Conservation (phyloP, 2,888 invertebrate genomes). For the Melanostoma mellinum region DNA sequence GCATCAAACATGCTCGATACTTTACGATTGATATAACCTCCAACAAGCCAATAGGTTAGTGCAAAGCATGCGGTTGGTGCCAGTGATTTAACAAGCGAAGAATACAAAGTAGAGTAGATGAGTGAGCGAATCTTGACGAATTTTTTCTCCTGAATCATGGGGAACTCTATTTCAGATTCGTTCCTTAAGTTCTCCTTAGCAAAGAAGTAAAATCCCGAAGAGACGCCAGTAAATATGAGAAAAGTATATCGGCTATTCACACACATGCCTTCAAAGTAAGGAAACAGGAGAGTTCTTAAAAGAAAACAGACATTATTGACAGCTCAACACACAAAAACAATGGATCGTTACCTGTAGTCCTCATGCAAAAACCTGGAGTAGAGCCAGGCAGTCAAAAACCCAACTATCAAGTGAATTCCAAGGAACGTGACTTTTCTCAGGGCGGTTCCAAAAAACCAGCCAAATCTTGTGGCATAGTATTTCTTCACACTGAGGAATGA, state of each 20-base stretch:
- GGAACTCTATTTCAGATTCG: conserved; percentile 84
- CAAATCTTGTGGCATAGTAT: conserved; percentile 87
- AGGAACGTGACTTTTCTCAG: conserved; percentile 83
- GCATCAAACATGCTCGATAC: conserved; percentile 84
- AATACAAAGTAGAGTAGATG: conserved; percentile 84
- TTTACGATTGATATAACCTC: conserved; percentile 83
- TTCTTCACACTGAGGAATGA: conserved; percentile 85
- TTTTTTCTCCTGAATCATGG: conserved; percentile 88
- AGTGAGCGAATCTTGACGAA: conserved; percentile 86
- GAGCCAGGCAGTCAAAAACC: conserved; percentile 87
- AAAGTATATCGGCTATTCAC: conserved; percentile 87
- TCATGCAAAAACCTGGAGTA: conserved; percentile 86
- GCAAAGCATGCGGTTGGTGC: conserved; percentile 86
- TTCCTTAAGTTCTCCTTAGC: conserved; percentile 75
- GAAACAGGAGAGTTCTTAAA: conserved; percentile 20
- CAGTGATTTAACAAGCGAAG: conserved; percentile 84
- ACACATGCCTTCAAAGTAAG: conserved; percentile 81
- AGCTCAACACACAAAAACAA: background rate
- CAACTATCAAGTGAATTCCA: conserved; percentile 85
- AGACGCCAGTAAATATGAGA: conserved; percentile 86
- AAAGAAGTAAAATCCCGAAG: conserved; percentile 85
- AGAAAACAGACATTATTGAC: background rate
- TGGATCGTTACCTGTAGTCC: conserved; percentile 83
- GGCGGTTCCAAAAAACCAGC: conserved; percentile 85
- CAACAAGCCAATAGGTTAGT: conserved; percentile 85